Evolutionary conservation across 2,113 vertebrate species (phyloP).

Genomic region (Tautogolabrus adspersus): DNA sequence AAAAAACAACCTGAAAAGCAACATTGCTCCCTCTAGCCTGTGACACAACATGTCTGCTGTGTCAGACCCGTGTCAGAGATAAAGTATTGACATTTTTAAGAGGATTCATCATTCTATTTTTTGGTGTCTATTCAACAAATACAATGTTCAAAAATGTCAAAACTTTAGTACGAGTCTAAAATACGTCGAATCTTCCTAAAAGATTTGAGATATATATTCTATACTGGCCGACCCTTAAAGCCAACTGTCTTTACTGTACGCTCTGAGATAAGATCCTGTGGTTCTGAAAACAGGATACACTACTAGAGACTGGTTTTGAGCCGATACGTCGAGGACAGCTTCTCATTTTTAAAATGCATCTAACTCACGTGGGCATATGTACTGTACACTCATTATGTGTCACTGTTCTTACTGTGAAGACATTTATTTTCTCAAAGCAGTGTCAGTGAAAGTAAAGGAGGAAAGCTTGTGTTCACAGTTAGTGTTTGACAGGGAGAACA

Average conservation of each 20-base stretch:
- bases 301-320: too few relatives aligned
- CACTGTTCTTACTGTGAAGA: neutral
- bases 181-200: neutral
- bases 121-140: neutral
- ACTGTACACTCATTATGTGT: neutral
- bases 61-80: neutral
- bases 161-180: too few relatives aligned
- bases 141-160: neutral
- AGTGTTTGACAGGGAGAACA: neutral
- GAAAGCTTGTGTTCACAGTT: neutral
- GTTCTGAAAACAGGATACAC: too few relatives aligned
- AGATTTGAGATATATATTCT: neutral
- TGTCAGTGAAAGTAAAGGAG: neutral
- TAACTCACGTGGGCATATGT: too few relatives aligned
- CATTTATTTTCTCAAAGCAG: neutral
- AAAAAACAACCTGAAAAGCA: conserved; percentile 56
- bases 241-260: neutral
- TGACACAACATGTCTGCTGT: neutral
- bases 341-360: too few relatives aligned
- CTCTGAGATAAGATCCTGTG: too few relatives aligned
- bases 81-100: neutral
- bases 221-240: neutral
- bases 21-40: conserved; percentile 28
- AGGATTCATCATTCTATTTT: neutral
- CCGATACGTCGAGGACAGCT: too few relatives aligned